A percentile compares a stretch with the other conserved stretches of the same genome.
These are phyloP conservation scores for Diachasmimorpha longicaudata DNA, from an alignment of 1,140 invertebrate genomes.

Conservation along the genomic window DNA sequence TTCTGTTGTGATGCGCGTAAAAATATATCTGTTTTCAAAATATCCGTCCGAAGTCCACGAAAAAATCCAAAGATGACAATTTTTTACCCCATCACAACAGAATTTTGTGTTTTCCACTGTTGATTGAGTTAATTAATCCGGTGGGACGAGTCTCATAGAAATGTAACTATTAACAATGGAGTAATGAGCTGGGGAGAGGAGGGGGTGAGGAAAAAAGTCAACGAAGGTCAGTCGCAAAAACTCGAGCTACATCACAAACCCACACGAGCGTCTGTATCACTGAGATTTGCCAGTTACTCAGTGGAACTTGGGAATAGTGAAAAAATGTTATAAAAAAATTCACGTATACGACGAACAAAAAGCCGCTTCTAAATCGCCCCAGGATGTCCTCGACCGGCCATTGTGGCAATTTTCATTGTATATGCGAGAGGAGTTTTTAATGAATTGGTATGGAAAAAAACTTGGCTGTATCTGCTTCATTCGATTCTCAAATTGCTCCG, in stretches of 20 bases:
- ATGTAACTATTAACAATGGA: not conserved
- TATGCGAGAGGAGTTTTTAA: conserved; percentile 39
- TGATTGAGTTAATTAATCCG: too few relatives aligned
- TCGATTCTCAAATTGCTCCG: not conserved
- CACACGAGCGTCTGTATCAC: not conserved
- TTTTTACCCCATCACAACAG: too few relatives aligned
- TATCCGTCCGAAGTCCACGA: too few relatives aligned
- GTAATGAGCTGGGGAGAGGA: not conserved
- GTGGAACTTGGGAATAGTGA: conserved; percentile 23
- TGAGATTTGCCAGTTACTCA: not conserved
- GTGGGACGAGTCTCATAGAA: too few relatives aligned
- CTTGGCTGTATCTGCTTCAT: conserved; percentile 12
- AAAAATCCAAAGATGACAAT: too few relatives aligned
- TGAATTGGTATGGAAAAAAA: conserved; percentile 45
- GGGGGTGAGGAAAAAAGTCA: not conserved
- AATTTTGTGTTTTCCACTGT: too few relatives aligned
- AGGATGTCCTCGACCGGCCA: conserved; percentile 30
- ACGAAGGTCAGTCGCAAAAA: not conserved
- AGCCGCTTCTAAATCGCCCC: conserved; percentile 29
- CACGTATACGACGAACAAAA: conserved; percentile 27
- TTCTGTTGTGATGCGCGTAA: too few relatives aligned
- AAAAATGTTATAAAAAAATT: conserved; percentile 36
- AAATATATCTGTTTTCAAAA: too few relatives aligned
- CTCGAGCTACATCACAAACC: not conserved
- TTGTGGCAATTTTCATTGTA: conserved; percentile 48